phyloP scores from a whole-genome alignment of 2,113 vertebrate genomes.

The Pontoporia blainvillei region DNA sequence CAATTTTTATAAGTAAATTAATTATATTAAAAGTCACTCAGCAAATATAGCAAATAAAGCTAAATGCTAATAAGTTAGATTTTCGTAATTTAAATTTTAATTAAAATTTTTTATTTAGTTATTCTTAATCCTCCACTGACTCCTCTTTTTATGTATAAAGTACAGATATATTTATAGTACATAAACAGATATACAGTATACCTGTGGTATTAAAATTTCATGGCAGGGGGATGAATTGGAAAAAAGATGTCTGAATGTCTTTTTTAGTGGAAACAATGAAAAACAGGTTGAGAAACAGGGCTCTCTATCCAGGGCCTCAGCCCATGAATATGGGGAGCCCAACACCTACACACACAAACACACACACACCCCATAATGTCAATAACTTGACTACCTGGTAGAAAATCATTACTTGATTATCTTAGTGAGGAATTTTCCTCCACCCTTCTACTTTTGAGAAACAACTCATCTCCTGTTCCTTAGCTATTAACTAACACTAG shows the following conservation, averaged over 20 bases:
- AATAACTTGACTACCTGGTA: background rate
- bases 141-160: constrained; percentile 6
- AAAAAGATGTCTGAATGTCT: background rate
- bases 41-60: background rate
- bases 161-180: background rate
- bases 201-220: constrained; percentile 19
- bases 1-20: background rate
- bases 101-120: background rate
- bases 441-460: background rate
- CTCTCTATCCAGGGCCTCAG: background rate
- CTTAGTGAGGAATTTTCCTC: background rate
- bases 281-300: background rate
- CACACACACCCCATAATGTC: background rate
- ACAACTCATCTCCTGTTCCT: background rate
- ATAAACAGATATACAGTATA: background rate
- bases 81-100: background rate
- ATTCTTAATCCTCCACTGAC: background rate
- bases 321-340: background rate
- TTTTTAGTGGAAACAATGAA: background rate
- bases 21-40: constrained; percentile 6
- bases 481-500: background rate
- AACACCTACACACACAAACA: background rate
- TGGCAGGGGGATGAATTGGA: background rate
- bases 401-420: background rate
- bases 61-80: background rate